Evolutionary conservation across 2,113 vertebrate species (phyloP), one percentile per base, ranked within the genome.

Genomic region (Amphiprion percula): DNA sequence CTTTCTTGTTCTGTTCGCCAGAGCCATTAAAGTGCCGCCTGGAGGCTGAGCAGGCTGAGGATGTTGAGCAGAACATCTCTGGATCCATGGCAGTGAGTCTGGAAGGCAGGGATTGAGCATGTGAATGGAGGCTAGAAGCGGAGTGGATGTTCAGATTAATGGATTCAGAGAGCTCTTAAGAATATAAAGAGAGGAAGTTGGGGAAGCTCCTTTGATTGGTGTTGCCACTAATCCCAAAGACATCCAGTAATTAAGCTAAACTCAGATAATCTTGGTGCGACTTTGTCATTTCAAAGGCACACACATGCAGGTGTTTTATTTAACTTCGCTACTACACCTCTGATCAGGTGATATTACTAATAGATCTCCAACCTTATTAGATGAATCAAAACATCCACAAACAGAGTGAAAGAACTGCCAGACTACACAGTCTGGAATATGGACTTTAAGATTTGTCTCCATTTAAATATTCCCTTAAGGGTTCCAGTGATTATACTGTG

Each of bases 21-120:
- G 10, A 79, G 24, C 50, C 11, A 9, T 39, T 78, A 19, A 64
- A 74, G 60, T 83, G 83, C 26, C 4, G 81, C 24, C 85, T 93
- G 60, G 65, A 91, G 73, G 87, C 91, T n/a, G 76, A 67, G 79
- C 7, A 77, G 90, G 75, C 86, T 87, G 84, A 82, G 74, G 26
- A 58, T 68, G 41, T 80, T 70, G 4, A 79, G 86, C 33, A 73
- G 84, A 52, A 88, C 87, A 23, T 75, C 37, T 39, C 30, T 84
- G 17, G 58, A 80, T 33, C n/a, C 16, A 8, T 23, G 44, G 67
- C 17, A 53, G 66, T 68, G 56, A 49, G 58, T 78, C 81, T 78
- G 80, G 24, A 87, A 79, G 53, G 47, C 73, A 58, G 52, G 71
- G 66, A 74, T 46, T 64, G 62, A 83, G 56, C n/a, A n/a, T 74